phyloP scores from a whole-genome alignment of 2,888 invertebrate species.

The Pachydiplax longipennis region DNA sequence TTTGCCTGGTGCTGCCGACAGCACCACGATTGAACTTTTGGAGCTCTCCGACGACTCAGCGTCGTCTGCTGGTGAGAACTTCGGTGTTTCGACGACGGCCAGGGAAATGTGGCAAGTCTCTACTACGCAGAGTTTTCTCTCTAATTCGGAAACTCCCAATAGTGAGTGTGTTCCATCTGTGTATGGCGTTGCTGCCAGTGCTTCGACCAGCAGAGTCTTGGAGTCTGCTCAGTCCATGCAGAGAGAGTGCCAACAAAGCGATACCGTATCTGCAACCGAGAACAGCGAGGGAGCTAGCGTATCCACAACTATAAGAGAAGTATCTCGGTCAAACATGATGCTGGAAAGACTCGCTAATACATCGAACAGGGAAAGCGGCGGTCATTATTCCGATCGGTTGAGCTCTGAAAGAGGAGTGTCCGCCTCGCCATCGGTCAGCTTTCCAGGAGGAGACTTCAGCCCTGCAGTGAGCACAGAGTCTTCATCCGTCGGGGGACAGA shows the following conservation, averaged over 20 bases:
- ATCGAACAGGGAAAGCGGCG: neutral
- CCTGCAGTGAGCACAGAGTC: neutral
- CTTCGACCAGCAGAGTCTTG: neutral
- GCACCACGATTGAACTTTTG: constrained; percentile 1
- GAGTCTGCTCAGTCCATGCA: neutral
- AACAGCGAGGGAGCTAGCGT: constrained; percentile 11
- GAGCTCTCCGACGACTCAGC: constrained; percentile 19
- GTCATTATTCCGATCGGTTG: neutral
- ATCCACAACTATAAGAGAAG: constrained; percentile 13
- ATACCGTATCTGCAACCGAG: constrained; percentile 26
- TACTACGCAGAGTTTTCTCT: constrained; percentile 12
- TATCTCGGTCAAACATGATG: neutral
- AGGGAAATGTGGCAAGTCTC: constrained; percentile 25
- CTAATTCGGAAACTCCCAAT: neutral
- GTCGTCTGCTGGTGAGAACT: constrained; percentile 9
- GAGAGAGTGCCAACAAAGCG: constrained; percentile 33
- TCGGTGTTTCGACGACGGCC: constrained; percentile 5
- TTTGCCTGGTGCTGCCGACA: constrained; percentile 31
- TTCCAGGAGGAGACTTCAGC: neutral
- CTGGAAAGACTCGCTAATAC: neutral
- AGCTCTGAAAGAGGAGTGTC: neutral
- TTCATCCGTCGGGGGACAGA: neutral
- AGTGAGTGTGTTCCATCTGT: constrained; percentile 22
- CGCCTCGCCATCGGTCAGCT: neutral
- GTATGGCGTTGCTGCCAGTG: neutral